Percentiles rank a stretch among this genome's conserved stretches.
These are phyloP conservation scores for Drosophila kohkoa DNA, from an alignment of 1,140 invertebrate genomes.

Conservation along the genomic window DNA sequence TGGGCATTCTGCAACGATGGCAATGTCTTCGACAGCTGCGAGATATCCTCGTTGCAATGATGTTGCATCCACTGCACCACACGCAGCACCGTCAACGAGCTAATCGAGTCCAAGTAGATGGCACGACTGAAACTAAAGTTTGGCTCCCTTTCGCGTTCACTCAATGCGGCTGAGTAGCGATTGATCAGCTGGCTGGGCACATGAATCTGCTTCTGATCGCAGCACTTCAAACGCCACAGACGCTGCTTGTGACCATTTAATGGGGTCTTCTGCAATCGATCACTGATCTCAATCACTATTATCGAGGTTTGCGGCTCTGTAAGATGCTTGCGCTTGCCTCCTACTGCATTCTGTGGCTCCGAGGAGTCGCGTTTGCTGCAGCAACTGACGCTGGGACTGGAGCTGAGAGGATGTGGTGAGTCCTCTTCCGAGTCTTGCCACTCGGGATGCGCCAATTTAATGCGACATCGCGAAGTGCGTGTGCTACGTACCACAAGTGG, in stretches of 20 bases:
- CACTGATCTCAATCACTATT: neutral
- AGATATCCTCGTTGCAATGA: constrained; percentile 23
- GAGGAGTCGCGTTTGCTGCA: neutral
- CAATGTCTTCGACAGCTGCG: neutral
- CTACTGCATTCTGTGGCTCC: neutral
- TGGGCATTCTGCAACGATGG: constrained; percentile 6
- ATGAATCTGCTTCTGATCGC: constrained; percentile 35
- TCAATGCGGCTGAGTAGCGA: constrained; percentile 29
- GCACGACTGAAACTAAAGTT: neutral
- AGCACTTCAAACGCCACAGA: constrained; percentile 38
- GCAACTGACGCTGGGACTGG: neutral
- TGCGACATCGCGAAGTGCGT: constrained; percentile 37
- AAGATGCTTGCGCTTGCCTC: neutral
- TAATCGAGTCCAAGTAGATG: constrained; percentile 36
- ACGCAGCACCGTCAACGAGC: constrained; percentile 28
- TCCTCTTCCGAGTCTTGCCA: neutral
- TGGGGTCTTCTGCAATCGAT: neutral
- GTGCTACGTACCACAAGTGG: constrained; percentile 32
- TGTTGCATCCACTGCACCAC: constrained; percentile 54
- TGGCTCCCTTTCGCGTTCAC: constrained; percentile 2
- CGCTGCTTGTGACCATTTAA: neutral
- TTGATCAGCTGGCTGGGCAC: constrained; percentile 37
- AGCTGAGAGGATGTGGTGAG: neutral
- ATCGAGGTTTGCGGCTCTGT: neutral
- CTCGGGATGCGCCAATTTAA: constrained; percentile 36